phyloP scores from a whole-genome alignment of 2,888 invertebrate genomes.

The Celastrina argiolus region DNA sequence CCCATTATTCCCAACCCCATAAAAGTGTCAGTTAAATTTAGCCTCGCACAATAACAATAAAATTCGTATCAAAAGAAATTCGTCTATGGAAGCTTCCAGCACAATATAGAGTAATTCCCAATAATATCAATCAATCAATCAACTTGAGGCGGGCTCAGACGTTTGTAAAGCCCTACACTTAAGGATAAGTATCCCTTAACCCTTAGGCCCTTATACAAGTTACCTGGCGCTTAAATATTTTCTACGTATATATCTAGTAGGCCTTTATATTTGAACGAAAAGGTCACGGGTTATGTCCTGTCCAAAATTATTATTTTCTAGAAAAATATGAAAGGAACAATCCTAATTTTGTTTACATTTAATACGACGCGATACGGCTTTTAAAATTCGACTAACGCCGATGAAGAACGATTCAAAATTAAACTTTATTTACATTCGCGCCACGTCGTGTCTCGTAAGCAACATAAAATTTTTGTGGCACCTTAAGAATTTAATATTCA shows the following conservation, averaged over 20 bases:
- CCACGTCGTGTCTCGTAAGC: too few species aligned
- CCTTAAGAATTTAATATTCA: too few species aligned
- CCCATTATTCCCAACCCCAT: not conserved
- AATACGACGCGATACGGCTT: too few species aligned
- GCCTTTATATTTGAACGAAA: not conserved
- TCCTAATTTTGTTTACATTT: too few species aligned
- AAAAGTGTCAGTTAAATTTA: not conserved
- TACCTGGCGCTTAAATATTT: conserved; percentile 5
- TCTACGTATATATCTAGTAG: not conserved
- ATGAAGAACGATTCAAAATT: too few species aligned
- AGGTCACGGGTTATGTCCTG: not conserved
- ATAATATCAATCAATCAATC: conserved; percentile 48
- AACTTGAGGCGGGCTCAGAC: conserved; percentile 46
- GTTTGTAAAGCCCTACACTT: conserved; percentile 41
- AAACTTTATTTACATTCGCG: too few species aligned
- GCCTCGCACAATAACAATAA: not conserved
- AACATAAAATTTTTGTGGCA: too few species aligned
- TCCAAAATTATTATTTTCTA: too few species aligned
- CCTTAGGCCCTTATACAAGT: not conserved
- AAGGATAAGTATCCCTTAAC: conserved; percentile 2
- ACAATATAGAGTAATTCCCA: conserved; percentile 26
- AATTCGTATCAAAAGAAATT: conserved; percentile 8
- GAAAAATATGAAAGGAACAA: too few species aligned
- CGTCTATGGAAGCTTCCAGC: conserved; percentile 12
- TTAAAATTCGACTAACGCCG: too few species aligned